phyloP scores from a whole-genome alignment of 2,113 vertebrate genomes.

The Dromiciops gliroides region DNA sequence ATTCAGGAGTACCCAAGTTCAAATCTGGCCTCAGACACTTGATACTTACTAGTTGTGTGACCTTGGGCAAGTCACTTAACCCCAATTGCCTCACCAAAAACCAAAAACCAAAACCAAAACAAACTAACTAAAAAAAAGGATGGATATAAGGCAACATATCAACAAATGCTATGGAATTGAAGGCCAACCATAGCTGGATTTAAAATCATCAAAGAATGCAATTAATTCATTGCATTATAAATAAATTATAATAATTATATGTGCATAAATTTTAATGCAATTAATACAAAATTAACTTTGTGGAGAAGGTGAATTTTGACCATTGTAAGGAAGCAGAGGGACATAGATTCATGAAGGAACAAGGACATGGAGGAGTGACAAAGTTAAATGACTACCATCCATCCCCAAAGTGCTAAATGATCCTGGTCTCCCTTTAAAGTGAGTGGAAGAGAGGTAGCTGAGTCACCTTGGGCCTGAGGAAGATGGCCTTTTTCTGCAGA shows the following conservation, averaged over 20 bases:
- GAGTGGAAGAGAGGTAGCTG: not conserved
- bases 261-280: too few relatives aligned
- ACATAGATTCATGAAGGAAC: not conserved
- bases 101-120: too few relatives aligned
- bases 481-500: not conserved
- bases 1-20: too few relatives aligned
- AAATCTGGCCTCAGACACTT: too few relatives aligned
- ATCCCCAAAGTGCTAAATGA: conserved; percentile 19
- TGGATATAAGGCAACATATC: too few relatives aligned
- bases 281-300: not conserved
- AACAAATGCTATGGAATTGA: not conserved
- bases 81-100: too few relatives aligned
- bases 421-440: conserved; percentile 32
- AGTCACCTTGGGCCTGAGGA: not conserved
- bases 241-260: too few relatives aligned
- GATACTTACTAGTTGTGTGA: too few relatives aligned
- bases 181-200: not conserved
- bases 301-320: not conserved
- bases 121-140: too few relatives aligned
- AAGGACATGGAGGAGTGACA: not conserved
- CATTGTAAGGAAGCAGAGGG: not conserved
- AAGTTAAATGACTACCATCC: too few relatives aligned
- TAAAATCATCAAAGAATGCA: not conserved
- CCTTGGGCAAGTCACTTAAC: too few relatives aligned
- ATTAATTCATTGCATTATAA: too few relatives aligned